phyloP scores from a whole-genome alignment of 2,888 invertebrate genomes.

The Rhagonycha lutea region DNA sequence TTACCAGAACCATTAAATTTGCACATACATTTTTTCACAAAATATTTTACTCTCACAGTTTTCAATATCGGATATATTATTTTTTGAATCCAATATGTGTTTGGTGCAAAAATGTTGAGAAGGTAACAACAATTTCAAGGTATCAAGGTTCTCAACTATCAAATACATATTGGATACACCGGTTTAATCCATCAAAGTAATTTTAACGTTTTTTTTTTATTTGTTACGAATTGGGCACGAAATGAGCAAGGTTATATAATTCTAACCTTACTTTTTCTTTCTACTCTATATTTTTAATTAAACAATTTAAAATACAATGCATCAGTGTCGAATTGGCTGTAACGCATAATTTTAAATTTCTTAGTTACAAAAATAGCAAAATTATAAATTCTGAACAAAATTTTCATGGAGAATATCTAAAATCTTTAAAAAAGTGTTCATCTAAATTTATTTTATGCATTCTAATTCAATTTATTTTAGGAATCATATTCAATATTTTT shows the following conservation, averaged over 20 bases:
- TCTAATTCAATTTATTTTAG: not conserved
- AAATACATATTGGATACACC: not conserved
- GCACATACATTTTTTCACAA: not conserved
- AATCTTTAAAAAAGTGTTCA: not conserved
- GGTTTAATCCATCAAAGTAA: not conserved
- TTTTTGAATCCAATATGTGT: not conserved
- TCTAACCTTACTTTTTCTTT: not conserved
- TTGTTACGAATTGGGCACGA: not conserved
- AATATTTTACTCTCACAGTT: not conserved
- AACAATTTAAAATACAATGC: not conserved
- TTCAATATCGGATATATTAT: not conserved
- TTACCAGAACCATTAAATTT: not conserved
- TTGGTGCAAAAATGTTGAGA: not conserved
- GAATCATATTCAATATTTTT: not conserved
- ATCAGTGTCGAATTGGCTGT: not conserved
- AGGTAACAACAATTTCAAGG: not conserved
- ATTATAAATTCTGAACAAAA: not conserved
- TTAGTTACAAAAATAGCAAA: not conserved
- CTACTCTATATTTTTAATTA: not conserved
- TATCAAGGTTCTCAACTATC: not conserved
- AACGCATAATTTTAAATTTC: not conserved
- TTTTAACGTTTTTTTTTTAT: not conserved
- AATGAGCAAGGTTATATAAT: not conserved
- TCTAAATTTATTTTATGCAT: not conserved
- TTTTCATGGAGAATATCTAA: not conserved